These are phyloP conservation scores for Nannospalax galili DNA, from an alignment of 2,113 vertebrate genomes.

Conservation along the genomic window DNA sequence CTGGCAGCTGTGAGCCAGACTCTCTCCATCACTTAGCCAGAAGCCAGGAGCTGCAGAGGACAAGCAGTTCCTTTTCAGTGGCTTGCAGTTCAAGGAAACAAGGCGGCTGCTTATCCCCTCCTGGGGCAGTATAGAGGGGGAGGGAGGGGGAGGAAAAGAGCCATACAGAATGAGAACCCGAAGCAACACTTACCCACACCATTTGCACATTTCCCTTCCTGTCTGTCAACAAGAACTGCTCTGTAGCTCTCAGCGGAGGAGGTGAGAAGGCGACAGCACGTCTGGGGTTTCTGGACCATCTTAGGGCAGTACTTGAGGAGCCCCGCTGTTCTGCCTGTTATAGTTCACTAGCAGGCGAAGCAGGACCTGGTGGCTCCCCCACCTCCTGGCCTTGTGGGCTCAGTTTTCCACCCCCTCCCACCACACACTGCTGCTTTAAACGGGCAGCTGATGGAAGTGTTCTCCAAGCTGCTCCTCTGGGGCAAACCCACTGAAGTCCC, in stretches of 20 bases:
- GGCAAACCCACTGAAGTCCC: slow-evolving; percentile 59
- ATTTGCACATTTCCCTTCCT: slow-evolving; percentile 32
- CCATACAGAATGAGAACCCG: not conserved
- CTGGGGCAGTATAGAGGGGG: not conserved
- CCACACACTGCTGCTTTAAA: slow-evolving; percentile 48
- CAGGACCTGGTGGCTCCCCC: slow-evolving; percentile 38
- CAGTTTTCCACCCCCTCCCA: slow-evolving; percentile 42
- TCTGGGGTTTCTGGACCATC: slow-evolving; percentile 56
- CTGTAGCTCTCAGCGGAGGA: slow-evolving; percentile 54
- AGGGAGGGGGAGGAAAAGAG: not conserved
- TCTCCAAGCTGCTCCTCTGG: slow-evolving; percentile 58
- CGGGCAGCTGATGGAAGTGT: slow-evolving; percentile 45
- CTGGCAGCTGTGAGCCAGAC: slow-evolving; percentile 43
- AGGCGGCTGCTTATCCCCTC: slow-evolving; percentile 42
- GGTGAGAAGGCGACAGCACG: slow-evolving; percentile 51
- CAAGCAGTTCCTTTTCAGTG: slow-evolving; percentile 55
- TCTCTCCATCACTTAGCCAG: slow-evolving; percentile 5
- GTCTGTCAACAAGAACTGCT: slow-evolving; percentile 48
- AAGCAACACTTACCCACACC: slow-evolving; percentile 82
- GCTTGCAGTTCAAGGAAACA: slow-evolving; percentile 44
- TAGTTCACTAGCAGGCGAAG: not conserved
- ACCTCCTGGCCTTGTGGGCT: slow-evolving; percentile 42
- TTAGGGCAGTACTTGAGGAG: slow-evolving; percentile 42
- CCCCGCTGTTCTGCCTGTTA: not conserved
- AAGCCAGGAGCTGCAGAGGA: slow-evolving; percentile 49